Percentiles rank a stretch among this genome's conserved stretches.
Evolutionary conservation across 2,113 vertebrate species (phyloP).

Genomic region (Gadus chalcogrammus): DNA sequence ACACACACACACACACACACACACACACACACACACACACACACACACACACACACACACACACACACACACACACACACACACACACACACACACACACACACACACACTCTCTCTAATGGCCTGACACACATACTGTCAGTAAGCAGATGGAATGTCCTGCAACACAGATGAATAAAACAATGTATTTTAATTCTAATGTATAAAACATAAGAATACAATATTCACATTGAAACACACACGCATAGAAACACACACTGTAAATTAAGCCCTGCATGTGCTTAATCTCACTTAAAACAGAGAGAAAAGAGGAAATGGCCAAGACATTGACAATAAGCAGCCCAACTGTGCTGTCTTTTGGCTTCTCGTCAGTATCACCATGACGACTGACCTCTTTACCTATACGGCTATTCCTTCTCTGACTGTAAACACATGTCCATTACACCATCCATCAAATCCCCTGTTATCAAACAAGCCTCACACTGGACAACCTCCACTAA

Average conservation of each 20-base stretch:
- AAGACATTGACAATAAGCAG: slow-evolving; percentile 41
- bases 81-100: not conserved
- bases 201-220: too few relatives aligned
- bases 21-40: not conserved
- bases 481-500: slow-evolving; percentile 43
- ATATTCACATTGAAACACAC: not conserved
- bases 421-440: slow-evolving; percentile 63
- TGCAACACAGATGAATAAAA: too few relatives aligned
- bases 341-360: slow-evolving; percentile 16
- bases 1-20: not conserved
- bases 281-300: not conserved
- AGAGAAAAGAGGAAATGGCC: slow-evolving; percentile 2
- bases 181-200: too few relatives aligned
- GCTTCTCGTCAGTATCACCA: slow-evolving; percentile 61
- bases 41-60: not conserved
- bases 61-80: not conserved
- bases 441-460: slow-evolving; percentile 45
- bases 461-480: slow-evolving; percentile 45
- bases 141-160: too few relatives aligned
- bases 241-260: not conserved
- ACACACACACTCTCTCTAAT: not conserved
- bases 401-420: slow-evolving; percentile 28
- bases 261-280: not conserved
- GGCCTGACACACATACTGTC: not conserved
- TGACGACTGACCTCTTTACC: slow-evolving; percentile 59